phyloP scores from a whole-genome alignment of 1,140 invertebrate species.

The Saccostrea cuccullata region DNA sequence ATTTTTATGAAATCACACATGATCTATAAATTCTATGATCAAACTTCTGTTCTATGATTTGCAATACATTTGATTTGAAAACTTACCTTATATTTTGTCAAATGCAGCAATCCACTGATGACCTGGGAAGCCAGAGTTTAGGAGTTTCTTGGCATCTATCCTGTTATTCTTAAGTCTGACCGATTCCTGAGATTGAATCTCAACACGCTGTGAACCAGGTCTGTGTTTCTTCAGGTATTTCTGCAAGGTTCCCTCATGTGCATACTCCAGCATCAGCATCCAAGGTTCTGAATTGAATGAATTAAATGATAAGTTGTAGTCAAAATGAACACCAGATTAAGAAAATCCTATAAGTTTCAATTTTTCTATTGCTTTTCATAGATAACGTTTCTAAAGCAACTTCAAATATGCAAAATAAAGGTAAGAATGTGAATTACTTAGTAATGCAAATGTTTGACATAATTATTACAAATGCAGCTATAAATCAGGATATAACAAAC shows the following conservation, averaged over 20 bases:
- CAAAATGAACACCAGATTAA: not conserved
- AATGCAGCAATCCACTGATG: constrained; percentile 67
- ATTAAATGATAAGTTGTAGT: not conserved
- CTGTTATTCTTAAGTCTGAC: constrained; percentile 65
- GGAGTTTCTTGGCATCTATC: constrained; percentile 66
- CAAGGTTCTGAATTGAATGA: constrained; percentile 64
- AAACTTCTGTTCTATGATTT: not conserved
- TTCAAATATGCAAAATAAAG: no score
- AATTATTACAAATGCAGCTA: no score
- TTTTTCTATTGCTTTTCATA: no score
- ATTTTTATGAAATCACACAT: not conserved
- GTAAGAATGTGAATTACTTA: no score
- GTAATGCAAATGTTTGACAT: no score
- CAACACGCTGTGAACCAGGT: constrained; percentile 64
- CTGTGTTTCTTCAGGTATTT: constrained; percentile 67
- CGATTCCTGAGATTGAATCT: constrained; percentile 55
- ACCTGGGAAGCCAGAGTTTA: constrained; percentile 66
- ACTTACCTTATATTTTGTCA: constrained; percentile 68
- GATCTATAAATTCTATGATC: no score
- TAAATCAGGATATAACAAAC: no score
- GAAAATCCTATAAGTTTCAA: no score
- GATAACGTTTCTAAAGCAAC: no score
- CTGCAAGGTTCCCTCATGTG: constrained; percentile 66
- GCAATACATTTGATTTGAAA: not conserved
- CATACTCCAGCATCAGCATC: constrained; percentile 69